Evolutionary conservation across 2,888 invertebrate genomes (phyloP).

Genomic region (Drosophila mercatorum): DNA sequence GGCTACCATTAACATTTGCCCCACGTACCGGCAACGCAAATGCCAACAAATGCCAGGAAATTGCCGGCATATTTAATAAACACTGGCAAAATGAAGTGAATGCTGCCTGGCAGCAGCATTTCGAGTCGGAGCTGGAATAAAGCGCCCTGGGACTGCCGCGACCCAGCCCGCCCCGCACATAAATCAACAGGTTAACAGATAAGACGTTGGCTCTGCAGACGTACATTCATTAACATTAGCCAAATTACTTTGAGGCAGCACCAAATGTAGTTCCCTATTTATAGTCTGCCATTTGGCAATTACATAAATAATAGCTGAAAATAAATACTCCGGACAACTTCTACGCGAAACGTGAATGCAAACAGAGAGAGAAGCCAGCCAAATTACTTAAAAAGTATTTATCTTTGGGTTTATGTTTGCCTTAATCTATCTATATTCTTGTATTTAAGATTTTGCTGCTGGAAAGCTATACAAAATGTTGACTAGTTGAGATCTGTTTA

Average conservation of each 20-base stretch:
- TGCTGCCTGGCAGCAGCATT: slow-evolving; percentile 32
- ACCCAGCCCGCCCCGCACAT: slow-evolving; percentile 24
- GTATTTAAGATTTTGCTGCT: too few relatives aligned
- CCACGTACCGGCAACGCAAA: slow-evolving; percentile 62
- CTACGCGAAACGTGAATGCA: neutral
- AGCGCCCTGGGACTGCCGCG: slow-evolving; percentile 13
- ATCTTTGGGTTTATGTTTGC: neutral
- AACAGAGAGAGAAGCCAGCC: neutral
- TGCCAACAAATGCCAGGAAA: slow-evolving; percentile 50
- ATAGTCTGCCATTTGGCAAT: slow-evolving; percentile 24
- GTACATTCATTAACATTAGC: slow-evolving; percentile 73
- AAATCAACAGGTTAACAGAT: slow-evolving; percentile 75
- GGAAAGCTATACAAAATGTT: too few relatives aligned
- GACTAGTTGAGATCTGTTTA: too few relatives aligned
- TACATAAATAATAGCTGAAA: slow-evolving; percentile 20
- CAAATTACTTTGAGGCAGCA: slow-evolving; percentile 54
- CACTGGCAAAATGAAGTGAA: slow-evolving; percentile 66
- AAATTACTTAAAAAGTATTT: neutral
- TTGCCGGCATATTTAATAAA: slow-evolving; percentile 68
- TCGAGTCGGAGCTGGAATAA: slow-evolving; percentile 20
- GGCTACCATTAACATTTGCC: slow-evolving; percentile 63
- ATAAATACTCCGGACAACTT: slow-evolving; percentile 7
- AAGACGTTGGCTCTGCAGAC: slow-evolving; percentile 54
- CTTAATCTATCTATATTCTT: neutral
- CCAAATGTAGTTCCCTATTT: slow-evolving; percentile 20